Evolutionary conservation across 2,113 vertebrate species (phyloP).

Genomic region (Dinomys branickii): DNA sequence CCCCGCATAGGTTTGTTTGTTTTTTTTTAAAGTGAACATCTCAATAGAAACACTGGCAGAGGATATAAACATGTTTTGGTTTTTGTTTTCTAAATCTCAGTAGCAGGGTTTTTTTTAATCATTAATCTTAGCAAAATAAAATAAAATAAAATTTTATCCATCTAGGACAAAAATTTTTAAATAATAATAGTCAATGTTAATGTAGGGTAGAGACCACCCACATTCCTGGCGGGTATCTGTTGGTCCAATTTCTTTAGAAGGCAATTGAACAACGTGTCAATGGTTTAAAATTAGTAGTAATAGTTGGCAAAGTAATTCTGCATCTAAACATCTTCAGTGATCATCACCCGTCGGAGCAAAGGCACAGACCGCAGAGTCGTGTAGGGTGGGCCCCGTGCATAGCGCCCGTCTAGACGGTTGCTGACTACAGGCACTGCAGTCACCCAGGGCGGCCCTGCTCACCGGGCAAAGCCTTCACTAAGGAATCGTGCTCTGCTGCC

Average conservation of each 20-base stretch:
- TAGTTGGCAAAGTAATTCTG: neutral
- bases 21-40: neutral
- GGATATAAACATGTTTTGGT: neutral
- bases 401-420: neutral
- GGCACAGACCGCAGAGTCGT: neutral
- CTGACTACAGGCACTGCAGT: neutral
- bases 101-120: neutral
- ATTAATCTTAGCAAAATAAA: neutral
- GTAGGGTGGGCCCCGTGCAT: neutral
- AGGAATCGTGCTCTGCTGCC: slow-evolving; percentile 56
- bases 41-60: slow-evolving; percentile 17
- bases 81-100: too few relatives aligned
- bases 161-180: neutral
- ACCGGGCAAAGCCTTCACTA: accelerated
- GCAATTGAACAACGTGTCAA: neutral
- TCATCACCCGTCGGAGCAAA: neutral
- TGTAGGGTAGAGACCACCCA: neutral
- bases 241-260: too few relatives aligned
- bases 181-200: neutral
- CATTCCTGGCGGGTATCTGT: neutral
- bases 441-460: too few relatives aligned
- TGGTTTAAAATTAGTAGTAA: slow-evolving; percentile 30
- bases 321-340: neutral
- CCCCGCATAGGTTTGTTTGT: too few relatives aligned
- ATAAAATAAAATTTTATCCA: neutral